Percentiles rank a stretch among this genome's conserved stretches.
Evolutionary conservation across 2,888 invertebrate species (phyloP).

Genomic region (Athalia circularis): DNA sequence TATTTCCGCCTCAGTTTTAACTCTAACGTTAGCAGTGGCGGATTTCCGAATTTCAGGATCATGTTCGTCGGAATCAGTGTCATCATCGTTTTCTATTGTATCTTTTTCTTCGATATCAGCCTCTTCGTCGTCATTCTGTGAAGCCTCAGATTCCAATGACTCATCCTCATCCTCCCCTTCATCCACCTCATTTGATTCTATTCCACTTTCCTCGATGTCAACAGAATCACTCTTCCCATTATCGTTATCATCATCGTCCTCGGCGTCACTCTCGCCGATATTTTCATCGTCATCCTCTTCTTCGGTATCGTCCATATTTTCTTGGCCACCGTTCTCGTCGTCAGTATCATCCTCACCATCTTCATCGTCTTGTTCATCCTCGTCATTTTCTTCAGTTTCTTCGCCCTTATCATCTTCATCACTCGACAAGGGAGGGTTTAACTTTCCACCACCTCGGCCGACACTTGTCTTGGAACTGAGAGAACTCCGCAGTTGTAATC

Average conservation of each 20-base stretch:
- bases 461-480: neutral
- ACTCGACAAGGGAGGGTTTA: conserved; percentile 49
- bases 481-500: conserved; percentile 12
- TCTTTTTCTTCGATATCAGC: conserved; percentile 39
- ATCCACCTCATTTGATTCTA: neutral
- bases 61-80: neutral
- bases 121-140: conserved; percentile 49
- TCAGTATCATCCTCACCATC: conserved; percentile 58
- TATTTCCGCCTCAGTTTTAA: neutral
- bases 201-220: neutral
- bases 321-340: conserved; percentile 50
- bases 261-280: conserved; percentile 45
- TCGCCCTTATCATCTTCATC: conserved; percentile 52
- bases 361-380: conserved; percentile 44
- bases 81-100: conserved; percentile 22
- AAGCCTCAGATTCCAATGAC: no score
- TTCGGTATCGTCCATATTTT: conserved; percentile 53
- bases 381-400: conserved; percentile 59
- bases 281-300: conserved; percentile 53
- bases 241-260: conserved; percentile 23
- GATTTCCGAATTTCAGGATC: conserved; percentile 12
- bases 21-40: neutral
- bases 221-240: conserved; percentile 3
- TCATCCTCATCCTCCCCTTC: conserved; percentile 1
- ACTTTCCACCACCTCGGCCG: conserved; percentile 20